phyloP scores from a whole-genome alignment of 2,113 vertebrate genomes.

The Otus sunia region DNA sequence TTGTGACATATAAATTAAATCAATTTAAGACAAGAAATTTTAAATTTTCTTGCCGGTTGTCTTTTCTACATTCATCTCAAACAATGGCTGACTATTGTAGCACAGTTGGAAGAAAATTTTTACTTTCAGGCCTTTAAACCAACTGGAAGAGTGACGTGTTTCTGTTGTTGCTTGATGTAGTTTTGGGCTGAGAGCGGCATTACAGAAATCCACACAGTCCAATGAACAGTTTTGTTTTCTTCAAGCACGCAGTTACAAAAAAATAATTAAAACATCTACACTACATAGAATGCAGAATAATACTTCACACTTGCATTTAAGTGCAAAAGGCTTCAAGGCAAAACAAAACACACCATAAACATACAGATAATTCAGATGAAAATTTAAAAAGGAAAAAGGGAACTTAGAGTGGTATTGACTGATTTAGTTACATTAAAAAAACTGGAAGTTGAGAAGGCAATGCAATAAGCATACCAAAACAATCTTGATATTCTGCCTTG shows the following conservation, averaged over 20 bases:
- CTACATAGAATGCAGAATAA: neutral
- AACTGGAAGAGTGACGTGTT: neutral
- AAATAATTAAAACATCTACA: neutral
- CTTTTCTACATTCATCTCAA: neutral
- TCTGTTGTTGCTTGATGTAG: neutral
- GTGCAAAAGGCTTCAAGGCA: neutral
- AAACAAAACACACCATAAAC: neutral
- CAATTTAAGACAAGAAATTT: neutral
- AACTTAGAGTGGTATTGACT: neutral
- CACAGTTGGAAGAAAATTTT: neutral
- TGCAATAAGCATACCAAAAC: neutral
- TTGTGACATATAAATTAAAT: neutral
- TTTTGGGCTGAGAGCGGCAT: neutral
- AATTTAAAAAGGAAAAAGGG: neutral
- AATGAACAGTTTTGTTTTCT: neutral
- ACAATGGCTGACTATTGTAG: neutral
- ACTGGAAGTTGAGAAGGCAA: neutral
- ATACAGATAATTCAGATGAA: neutral
- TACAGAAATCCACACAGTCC: neutral
- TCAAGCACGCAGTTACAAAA: neutral
- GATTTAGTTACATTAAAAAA: neutral
- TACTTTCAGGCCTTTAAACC: neutral
- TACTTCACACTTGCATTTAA: neutral
- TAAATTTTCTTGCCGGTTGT: neutral
- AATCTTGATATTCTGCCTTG: neutral